Evolutionary conservation across 1,140 invertebrate genomes (phyloP).

Genomic region (Orussus abietinus): DNA sequence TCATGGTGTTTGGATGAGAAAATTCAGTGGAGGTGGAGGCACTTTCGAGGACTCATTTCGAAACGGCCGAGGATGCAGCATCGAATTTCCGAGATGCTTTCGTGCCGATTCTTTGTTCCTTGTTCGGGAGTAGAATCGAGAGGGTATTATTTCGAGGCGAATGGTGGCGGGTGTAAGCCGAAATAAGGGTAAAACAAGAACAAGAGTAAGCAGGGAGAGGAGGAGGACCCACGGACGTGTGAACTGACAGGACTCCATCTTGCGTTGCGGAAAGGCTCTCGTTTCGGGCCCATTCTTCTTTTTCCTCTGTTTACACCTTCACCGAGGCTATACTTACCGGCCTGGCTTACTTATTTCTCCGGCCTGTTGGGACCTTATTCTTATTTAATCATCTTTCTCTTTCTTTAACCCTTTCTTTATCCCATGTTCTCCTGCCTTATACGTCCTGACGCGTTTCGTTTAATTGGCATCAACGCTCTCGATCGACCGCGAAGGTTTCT

Average conservation of each 20-base stretch:
- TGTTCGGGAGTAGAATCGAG: too few species aligned
- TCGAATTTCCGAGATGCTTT: too few species aligned
- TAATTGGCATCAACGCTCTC: conserved; percentile 44
- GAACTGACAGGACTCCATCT: conserved; percentile 35
- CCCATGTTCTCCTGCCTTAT: conserved; percentile 2
- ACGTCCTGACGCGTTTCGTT: conserved; percentile 32
- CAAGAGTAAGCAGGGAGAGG: conserved; percentile 21
- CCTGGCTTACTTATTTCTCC: conserved; percentile 37
- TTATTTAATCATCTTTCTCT: conserved; percentile 20
- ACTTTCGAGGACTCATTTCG: too few species aligned
- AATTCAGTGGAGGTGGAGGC: too few species aligned
- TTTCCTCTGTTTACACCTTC: conserved; percentile 40
- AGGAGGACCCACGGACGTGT: conserved; percentile 31
- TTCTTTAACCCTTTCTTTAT: conserved; percentile 4
- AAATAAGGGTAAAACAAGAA: conserved; percentile 11
- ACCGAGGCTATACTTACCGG: conserved; percentile 42
- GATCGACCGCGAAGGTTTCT: conserved; percentile 20
- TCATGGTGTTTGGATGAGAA: too few species aligned
- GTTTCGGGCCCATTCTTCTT: conserved; percentile 29
- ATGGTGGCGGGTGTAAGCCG: too few species aligned
- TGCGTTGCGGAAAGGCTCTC: conserved; percentile 28
- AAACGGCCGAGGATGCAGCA: too few species aligned
- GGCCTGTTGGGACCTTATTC: neutral
- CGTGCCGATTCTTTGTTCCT: too few species aligned
- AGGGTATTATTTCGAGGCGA: too few species aligned